Percentiles rank a stretch among this genome's conserved stretches.
Evolutionary conservation across 2,888 invertebrate species (phyloP).

Genomic region (Protonemura montana): DNA sequence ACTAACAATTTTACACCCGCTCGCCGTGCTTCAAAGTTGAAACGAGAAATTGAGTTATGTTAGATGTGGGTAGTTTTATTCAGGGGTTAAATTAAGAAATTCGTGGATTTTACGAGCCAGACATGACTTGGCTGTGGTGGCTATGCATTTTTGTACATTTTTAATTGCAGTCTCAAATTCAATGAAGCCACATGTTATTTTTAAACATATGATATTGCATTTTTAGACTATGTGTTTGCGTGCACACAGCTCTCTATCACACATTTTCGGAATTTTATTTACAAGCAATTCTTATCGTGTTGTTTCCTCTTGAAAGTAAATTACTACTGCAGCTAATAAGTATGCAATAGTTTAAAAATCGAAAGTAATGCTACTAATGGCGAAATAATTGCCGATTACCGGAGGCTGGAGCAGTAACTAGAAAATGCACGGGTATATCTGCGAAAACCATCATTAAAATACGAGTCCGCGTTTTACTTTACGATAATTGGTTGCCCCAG

Average conservation of each 20-base stretch:
- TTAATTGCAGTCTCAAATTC: not conserved
- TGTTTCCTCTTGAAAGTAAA: not conserved
- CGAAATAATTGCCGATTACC: conserved; percentile 17
- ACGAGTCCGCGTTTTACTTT: not conserved
- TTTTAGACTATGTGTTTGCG: not conserved
- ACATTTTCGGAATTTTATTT: not conserved
- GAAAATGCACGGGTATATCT: conserved; percentile 13
- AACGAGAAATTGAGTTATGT: not conserved
- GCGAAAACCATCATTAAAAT: conserved; percentile 25
- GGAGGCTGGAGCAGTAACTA: not conserved
- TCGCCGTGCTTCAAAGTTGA: not conserved
- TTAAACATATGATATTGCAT: not conserved
- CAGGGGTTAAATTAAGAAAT: not conserved
- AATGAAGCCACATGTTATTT: not conserved
- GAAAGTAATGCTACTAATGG: not conserved
- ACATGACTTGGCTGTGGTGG: not conserved
- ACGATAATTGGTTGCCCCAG: not conserved
- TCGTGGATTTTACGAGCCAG: not conserved
- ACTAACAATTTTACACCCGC: not conserved
- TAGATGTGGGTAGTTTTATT: not conserved
- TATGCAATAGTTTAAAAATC: not conserved
- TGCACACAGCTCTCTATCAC: not conserved
- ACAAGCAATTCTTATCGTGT: not conserved
- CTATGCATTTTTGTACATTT: not conserved
- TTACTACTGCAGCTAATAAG: not conserved